phyloP scores from a whole-genome alignment of 2,888 invertebrate species.

The Drosophila ustulata region DNA sequence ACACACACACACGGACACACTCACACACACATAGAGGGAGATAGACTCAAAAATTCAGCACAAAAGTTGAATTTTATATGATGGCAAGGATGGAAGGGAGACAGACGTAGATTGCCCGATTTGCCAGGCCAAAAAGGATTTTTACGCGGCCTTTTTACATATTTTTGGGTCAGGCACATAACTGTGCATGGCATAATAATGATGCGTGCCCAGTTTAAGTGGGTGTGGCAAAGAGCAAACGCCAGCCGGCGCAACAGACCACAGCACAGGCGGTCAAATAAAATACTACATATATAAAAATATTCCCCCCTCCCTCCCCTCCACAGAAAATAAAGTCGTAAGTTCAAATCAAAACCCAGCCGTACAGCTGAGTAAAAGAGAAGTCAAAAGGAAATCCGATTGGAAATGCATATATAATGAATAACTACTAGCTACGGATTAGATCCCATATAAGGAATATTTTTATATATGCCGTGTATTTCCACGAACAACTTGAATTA shows the following conservation, averaged over 20 bases:
- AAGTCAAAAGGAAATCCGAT: slow-evolving; percentile 68
- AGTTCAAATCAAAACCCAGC: slow-evolving; percentile 44
- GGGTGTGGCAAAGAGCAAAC: slow-evolving; percentile 32
- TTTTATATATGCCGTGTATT: not conserved
- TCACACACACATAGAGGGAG: slow-evolving; percentile 8
- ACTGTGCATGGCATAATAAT: slow-evolving; percentile 81
- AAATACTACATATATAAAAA: slow-evolving; percentile 29
- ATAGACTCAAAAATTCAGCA: slow-evolving; percentile 76
- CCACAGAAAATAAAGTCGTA: slow-evolving; percentile 50
- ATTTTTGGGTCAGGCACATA: slow-evolving; percentile 77
- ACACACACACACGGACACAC: slow-evolving; percentile 9
- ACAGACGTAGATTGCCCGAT: slow-evolving; percentile 50
- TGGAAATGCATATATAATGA: slow-evolving; percentile 45
- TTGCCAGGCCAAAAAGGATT: slow-evolving; percentile 69
- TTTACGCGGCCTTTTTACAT: slow-evolving; percentile 77
- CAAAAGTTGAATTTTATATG: slow-evolving; percentile 76
- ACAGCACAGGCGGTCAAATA: slow-evolving; percentile 52
- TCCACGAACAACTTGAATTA: not conserved
- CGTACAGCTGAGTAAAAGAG: slow-evolving; percentile 31
- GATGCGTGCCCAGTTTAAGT: slow-evolving; percentile 57
- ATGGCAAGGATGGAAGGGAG: slow-evolving; percentile 7
- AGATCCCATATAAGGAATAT: slow-evolving; percentile 8
- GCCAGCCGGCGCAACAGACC: slow-evolving; percentile 29
- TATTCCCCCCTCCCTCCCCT: not conserved
- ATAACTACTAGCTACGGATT: slow-evolving; percentile 20